Conservation (phyloP, 2,797 vertebrate species). For the Anguilla obscura region DNA sequence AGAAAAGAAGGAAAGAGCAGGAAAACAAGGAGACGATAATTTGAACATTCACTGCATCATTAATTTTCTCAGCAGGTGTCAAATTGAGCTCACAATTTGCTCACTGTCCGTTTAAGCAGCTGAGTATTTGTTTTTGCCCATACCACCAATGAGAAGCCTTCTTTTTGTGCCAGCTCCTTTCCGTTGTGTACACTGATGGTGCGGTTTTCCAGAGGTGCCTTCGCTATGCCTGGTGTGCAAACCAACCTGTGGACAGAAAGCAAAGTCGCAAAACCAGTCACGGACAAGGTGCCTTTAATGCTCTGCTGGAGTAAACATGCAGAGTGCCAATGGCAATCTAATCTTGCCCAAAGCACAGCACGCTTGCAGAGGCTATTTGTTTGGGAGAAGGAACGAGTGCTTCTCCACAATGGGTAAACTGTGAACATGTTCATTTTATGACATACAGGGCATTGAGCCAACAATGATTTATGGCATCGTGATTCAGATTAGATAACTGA, state of each 20-base stretch:
- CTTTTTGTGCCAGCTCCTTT: slow-evolving; percentile 68
- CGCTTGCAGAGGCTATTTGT: slow-evolving; percentile 60
- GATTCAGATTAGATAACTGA: slow-evolving; percentile 51
- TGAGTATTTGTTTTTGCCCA: neutral
- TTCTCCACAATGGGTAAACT: slow-evolving; percentile 51
- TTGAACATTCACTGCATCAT: neutral
- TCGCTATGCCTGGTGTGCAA: slow-evolving; percentile 76
- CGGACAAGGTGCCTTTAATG: slow-evolving; percentile 61
- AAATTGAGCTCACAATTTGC: neutral
- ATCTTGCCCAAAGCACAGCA: slow-evolving; percentile 63
- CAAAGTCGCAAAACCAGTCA: slow-evolving; percentile 46
- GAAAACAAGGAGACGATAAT: neutral
- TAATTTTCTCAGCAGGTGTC: neutral
- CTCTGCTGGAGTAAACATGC: slow-evolving; percentile 46
- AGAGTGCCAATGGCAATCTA: slow-evolving; percentile 63
- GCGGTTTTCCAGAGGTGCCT: slow-evolving; percentile 72
- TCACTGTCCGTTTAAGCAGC: neutral
- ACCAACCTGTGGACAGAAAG: slow-evolving; percentile 67
- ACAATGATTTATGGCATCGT: slow-evolving; percentile 41
- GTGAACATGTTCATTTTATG: slow-evolving; percentile 52
- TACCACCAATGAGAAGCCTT: slow-evolving; percentile 76
- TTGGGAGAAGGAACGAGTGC: slow-evolving; percentile 37
- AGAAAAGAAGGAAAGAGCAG: slow-evolving; percentile 34
- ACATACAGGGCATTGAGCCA: slow-evolving; percentile 48
- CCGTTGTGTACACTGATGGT: slow-evolving; percentile 82